Conservation (phyloP, 1,140 invertebrate species). For the Zaprionus capensis region DNA sequence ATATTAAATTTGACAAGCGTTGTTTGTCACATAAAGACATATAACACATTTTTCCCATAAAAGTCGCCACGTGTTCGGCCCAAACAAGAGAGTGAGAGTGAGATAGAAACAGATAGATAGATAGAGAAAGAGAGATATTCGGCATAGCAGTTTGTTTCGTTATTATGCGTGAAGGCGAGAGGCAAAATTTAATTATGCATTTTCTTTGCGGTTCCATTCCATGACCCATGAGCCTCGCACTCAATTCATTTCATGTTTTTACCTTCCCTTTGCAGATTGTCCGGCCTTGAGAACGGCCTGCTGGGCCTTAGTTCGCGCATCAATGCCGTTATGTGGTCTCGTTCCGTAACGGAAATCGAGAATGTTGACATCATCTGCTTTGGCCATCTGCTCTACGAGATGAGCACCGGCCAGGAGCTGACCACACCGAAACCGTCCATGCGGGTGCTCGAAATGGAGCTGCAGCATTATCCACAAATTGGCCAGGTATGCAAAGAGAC, state of each 20-base stretch:
- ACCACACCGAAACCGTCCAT: conserved; percentile 89
- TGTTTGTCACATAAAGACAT: conserved; percentile 49
- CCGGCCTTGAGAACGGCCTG: conserved; percentile 93
- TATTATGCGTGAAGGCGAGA: conserved; percentile 7
- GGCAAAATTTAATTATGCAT: conserved; percentile 50
- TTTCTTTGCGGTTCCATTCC: conserved; percentile 33
- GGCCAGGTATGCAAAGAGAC: conserved; percentile 53
- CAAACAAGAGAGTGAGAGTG: background rate
- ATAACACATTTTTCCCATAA: conserved; percentile 44
- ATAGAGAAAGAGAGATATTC: background rate
- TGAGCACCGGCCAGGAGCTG: conserved; percentile 94
- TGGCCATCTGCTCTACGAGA: conserved; percentile 94
- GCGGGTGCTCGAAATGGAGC: conserved; percentile 89
- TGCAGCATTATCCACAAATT: conserved; percentile 91
- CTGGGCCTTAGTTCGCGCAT: conserved; percentile 90
- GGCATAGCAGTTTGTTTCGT: conserved; percentile 4
- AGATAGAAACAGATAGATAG: background rate
- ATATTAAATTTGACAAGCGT: conserved; percentile 57
- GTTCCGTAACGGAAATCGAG: conserved; percentile 86
- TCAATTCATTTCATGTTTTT: conserved; percentile 25
- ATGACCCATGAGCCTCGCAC: conserved; percentile 9
- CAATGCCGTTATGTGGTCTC: conserved; percentile 85
- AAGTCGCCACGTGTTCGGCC: conserved; percentile 57
- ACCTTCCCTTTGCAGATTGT: conserved; percentile 86
- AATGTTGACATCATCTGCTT: conserved; percentile 91